Conservation (phyloP, 2,797 vertebrate genomes). For the Melanotaenia nigrans region DNA sequence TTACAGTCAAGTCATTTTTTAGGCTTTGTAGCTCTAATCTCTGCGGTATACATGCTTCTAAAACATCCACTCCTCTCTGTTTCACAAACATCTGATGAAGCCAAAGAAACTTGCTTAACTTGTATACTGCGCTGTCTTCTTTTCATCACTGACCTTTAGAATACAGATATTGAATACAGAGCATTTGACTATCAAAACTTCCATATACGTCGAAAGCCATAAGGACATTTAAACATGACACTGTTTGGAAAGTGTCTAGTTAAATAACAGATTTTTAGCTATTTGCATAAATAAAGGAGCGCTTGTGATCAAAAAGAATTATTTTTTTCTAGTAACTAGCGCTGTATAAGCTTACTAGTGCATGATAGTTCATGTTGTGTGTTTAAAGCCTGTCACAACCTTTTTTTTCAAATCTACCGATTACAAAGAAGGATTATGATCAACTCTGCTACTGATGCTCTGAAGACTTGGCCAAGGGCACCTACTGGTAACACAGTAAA, state of each 20-base stretch:
- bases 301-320: background rate
- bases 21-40: background rate
- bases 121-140: too few relatives aligned
- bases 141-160: background rate
- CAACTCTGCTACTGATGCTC: background rate
- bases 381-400: background rate
- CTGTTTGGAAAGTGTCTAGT: background rate
- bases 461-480: background rate
- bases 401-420: background rate
- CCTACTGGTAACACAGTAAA: constrained; percentile 1
- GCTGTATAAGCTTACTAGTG: too few relatives aligned
- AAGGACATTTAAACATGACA: background rate
- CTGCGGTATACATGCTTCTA: background rate
- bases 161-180: background rate
- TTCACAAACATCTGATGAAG: background rate
- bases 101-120: background rate
- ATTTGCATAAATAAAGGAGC: too few relatives aligned
- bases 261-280: background rate
- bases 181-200: background rate
- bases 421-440: background rate
- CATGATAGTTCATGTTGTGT: background rate
- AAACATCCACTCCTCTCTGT: background rate
- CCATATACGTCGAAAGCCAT: background rate
- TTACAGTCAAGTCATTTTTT: background rate
- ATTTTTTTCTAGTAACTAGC: background rate